Percentiles rank a stretch among this genome's conserved stretches.
Evolutionary conservation across 1,140 invertebrate species (phyloP).

Genomic region (Drosophila willistoni): DNA sequence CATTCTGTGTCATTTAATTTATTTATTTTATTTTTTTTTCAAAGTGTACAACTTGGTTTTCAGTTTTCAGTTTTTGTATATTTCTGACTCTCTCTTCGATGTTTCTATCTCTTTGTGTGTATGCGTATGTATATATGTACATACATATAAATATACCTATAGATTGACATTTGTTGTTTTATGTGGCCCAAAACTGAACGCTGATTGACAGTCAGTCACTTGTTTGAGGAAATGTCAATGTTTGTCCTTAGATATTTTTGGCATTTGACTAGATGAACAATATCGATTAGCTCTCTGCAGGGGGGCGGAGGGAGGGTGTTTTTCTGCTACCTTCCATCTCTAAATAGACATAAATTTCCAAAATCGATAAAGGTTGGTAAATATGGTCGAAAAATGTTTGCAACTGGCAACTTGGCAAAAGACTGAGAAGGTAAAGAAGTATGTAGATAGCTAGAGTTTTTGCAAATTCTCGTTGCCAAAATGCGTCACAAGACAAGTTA

Average conservation of each 20-base stretch:
- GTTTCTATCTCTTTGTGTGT: constrained; percentile 2
- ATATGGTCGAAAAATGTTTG: constrained; percentile 1
- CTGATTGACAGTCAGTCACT: constrained; percentile 10
- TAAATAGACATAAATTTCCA: constrained; percentile 10
- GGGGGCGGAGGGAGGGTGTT: no score
- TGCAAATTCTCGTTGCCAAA: constrained; percentile 41
- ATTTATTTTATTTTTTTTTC: background rate
- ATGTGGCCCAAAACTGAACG: constrained; percentile 13
- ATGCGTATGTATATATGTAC: background rate
- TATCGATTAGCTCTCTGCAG: constrained; percentile 1
- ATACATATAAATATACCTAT: background rate
- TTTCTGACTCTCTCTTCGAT: background rate
- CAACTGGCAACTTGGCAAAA: background rate
- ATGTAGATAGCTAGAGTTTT: constrained; percentile 31
- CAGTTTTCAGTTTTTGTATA: background rate
- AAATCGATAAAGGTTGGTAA: constrained; percentile 11
- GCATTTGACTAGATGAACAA: constrained; percentile 14
- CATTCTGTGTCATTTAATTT: no score
- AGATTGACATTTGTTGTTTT: constrained; percentile 10
- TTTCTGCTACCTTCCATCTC: background rate
- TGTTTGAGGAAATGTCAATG: constrained; percentile 13
- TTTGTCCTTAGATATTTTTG: constrained; percentile 14
- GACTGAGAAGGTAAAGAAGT: background rate
- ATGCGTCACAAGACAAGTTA: constrained; percentile 73
- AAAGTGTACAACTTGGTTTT: constrained; percentile 4